phyloP scores from a whole-genome alignment of 1,140 invertebrate species.

The Drosophila lowei region DNA sequence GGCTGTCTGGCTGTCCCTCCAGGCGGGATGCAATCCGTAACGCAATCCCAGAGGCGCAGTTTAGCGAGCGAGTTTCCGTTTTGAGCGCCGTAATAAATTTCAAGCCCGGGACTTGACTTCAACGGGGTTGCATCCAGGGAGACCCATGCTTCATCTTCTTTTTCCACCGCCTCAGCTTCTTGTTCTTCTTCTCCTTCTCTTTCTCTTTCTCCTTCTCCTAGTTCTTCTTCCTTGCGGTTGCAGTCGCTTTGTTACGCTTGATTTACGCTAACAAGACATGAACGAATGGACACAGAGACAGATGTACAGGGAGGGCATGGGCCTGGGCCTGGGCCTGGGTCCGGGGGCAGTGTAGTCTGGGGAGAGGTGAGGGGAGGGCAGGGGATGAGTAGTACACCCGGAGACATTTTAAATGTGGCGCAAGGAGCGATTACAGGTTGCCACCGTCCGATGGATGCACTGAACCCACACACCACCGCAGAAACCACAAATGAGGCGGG shows the following conservation, averaged over 20 bases:
- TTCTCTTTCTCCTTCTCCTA: not conserved
- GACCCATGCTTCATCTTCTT: conserved; percentile 49
- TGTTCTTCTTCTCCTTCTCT: not conserved
- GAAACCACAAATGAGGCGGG: conserved; percentile 52
- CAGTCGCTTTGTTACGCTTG: conserved; percentile 78
- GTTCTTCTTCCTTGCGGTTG: conserved; percentile 41
- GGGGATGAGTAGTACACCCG: conserved; percentile 47
- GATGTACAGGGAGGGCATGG: conserved; percentile 31
- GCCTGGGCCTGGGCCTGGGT: not conserved
- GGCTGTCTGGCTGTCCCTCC: conserved; percentile 8
- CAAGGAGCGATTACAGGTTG: conserved; percentile 80
- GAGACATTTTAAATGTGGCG: conserved; percentile 81
- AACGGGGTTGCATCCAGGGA: conserved; percentile 22
- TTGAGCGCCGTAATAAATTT: conserved; percentile 74
- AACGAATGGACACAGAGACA: conserved; percentile 73
- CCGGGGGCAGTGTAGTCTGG: not conserved
- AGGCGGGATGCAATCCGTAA: conserved; percentile 44
- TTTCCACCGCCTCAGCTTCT: not conserved
- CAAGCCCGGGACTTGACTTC: conserved; percentile 62
- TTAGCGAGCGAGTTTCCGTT: conserved; percentile 69
- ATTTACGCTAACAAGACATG: conserved; percentile 81
- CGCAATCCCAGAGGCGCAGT: conserved; percentile 69
- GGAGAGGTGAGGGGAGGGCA: not conserved
- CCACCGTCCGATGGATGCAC: conserved; percentile 61
- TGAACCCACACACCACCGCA: conserved; percentile 53